Base-by-base conservation (phyloP, 2,797 vertebrate species). In the Siniperca undulata region DNA sequence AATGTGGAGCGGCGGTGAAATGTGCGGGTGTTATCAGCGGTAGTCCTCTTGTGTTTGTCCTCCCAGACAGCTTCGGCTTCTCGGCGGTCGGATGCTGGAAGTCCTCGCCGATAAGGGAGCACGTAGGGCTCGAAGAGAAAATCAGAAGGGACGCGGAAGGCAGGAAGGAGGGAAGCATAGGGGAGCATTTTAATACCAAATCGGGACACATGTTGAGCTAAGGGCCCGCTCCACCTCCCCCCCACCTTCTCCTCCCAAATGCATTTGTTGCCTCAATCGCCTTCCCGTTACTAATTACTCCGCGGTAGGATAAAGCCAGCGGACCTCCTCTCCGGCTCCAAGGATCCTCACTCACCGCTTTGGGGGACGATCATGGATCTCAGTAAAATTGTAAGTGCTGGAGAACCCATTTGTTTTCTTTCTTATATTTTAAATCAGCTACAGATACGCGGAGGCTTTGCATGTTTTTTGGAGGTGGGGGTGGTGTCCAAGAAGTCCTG, bases 121-220 rank as follows among this genome's bases (percentile, higher is more conserved):
- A 65, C 68, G 38, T 11, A 58, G 53, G 78, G 75, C 72, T 38
- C 40, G 84, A 61, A 22, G 78, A 89, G 87, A 72, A 73, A 80
- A 67, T 30, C 30, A 84, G 78, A 81, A 67, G 71, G 85, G 73
- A 86, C 87, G 67, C 88, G 82, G 83, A 74, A 78, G 68, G 70
- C 72, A 78, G 77, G 56, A 77, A 62, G 66, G 67, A 76, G 82
- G 80, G 79, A 83, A 65, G 74, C 83, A 83, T 61, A 74, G 80
- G 65, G 86, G 77, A 88, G 83, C 80, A 38, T 90, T 93, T 93
- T 92, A 86, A 93, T 87, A 94, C 88, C 90, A 93, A 94, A 95
- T 91, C 93, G 77, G 95, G 95, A 95, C 96, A 95, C 95, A 95
- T 95, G 96, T 95, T 95, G 95, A 94, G 93, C 93, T 95, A 93